Conservation (phyloP, 2,888 invertebrate species). For the Eupsilia transversa region DNA sequence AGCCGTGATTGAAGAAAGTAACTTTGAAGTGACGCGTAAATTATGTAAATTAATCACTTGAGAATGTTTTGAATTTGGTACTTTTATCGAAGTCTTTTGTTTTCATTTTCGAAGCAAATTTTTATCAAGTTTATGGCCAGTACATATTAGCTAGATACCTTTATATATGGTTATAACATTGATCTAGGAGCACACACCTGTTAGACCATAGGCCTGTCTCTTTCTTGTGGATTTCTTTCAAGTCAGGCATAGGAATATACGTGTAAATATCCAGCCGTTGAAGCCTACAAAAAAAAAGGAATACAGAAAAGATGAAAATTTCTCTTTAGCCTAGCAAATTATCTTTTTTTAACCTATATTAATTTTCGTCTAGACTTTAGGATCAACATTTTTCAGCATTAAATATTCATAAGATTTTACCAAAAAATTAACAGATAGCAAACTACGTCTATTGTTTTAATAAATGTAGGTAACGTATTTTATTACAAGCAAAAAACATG, state of each 20-base stretch:
- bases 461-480: slow-evolving; percentile 24
- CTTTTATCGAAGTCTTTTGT: neutral
- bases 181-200: neutral
- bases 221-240: neutral
- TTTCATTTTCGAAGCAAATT: neutral
- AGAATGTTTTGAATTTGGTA: neutral
- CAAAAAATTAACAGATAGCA: slow-evolving; percentile 24
- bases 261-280: neutral
- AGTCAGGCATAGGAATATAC: neutral
- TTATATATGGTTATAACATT: neutral
- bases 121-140: neutral
- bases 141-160: neutral
- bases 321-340: slow-evolving; percentile 11
- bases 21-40: neutral
- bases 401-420: slow-evolving; percentile 49
- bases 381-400: slow-evolving; percentile 35
- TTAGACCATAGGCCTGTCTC: neutral
- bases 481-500: slow-evolving; percentile 14
- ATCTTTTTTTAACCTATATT: slow-evolving; percentile 31
- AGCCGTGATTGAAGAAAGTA: neutral
- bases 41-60: neutral
- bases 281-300: neutral
- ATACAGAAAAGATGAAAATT: slow-evolving; percentile 18
- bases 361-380: slow-evolving; percentile 45
- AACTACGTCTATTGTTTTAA: slow-evolving; percentile 24